Conservation (phyloP, 2,797 vertebrate species). For the Squalus acanthias region DNA sequence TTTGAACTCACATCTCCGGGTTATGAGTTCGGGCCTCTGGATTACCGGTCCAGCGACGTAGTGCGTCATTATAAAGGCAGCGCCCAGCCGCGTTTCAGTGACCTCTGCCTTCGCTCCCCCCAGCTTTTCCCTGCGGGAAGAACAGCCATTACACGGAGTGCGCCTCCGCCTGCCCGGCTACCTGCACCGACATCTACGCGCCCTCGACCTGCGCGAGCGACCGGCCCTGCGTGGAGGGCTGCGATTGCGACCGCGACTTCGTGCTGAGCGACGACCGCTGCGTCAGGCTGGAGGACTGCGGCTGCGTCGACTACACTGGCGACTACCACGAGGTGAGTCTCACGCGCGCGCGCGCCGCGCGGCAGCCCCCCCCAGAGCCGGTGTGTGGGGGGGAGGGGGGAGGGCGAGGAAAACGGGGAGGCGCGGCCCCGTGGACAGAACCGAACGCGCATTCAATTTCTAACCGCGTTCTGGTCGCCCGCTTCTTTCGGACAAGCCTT, state of each 20-base stretch:
- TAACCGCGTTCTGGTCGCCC: too few relatives aligned
- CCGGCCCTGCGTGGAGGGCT: neutral
- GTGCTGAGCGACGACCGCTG: neutral
- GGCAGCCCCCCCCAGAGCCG: too few relatives aligned
- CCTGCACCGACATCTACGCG: constrained; percentile 62
- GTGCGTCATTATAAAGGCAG: neutral
- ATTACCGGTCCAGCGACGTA: too few relatives aligned
- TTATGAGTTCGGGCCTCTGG: too few relatives aligned
- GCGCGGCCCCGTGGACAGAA: neutral
- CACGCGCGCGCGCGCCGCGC: too few relatives aligned
- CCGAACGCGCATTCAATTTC: too few relatives aligned
- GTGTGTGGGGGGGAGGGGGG: neutral
- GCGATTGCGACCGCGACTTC: neutral
- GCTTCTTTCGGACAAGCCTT: too few relatives aligned
- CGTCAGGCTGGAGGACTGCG: neutral
- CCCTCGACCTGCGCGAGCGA: constrained; percentile 43
- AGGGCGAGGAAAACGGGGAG: neutral
- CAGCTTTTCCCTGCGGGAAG: constrained; percentile 58
- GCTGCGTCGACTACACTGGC: neutral
- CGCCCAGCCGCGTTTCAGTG: neutral
- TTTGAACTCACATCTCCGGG: too few relatives aligned
- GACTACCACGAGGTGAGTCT: neutral
- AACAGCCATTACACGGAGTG: constrained; percentile 66
- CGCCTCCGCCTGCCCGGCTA: constrained; percentile 65
- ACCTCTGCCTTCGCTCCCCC: neutral